These are phyloP conservation scores for Ameiurus melas DNA, from an alignment of 2,113 vertebrate species.

Conservation along the genomic window DNA sequence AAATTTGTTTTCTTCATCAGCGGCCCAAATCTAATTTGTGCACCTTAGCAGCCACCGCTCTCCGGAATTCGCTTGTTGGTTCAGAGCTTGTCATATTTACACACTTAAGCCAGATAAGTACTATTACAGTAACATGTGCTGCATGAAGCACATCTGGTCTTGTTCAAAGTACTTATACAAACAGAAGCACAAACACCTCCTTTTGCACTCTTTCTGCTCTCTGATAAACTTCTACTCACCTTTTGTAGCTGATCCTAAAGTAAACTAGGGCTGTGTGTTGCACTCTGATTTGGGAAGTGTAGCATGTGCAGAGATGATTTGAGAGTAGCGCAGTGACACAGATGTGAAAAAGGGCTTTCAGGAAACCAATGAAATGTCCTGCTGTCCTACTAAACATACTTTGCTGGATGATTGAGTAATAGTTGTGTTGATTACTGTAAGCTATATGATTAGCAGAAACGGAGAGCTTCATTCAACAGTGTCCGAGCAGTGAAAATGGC, in stretches of 20 bases:
- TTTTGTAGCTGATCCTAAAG: constrained; percentile 9
- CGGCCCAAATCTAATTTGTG: not conserved
- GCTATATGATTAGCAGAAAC: not conserved
- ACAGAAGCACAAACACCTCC: not conserved
- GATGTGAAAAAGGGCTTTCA: not conserved
- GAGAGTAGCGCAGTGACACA: not conserved
- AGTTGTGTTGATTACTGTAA: not conserved
- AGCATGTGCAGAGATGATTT: not conserved
- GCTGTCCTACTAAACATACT: not conserved
- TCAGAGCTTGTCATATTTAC: not conserved
- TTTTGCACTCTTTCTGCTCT: constrained; percentile 10
- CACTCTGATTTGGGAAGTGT: not conserved
- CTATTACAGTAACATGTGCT: not conserved
- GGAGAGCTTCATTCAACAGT: not conserved
- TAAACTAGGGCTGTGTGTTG: not conserved
- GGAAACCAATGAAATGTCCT: constrained; percentile 8
- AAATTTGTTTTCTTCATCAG: not conserved
- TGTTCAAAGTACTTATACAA: not conserved
- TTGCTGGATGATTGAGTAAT: not conserved
- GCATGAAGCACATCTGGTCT: not conserved
- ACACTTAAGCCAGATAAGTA: constrained; percentile 3
- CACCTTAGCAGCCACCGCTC: not conserved
- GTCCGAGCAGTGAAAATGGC: not conserved
- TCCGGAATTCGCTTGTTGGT: not conserved
- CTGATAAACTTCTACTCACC: constrained; percentile 6